phyloP scores from a whole-genome alignment of 2,797 vertebrate genomes.

The Gallinago nigripennis region DNA sequence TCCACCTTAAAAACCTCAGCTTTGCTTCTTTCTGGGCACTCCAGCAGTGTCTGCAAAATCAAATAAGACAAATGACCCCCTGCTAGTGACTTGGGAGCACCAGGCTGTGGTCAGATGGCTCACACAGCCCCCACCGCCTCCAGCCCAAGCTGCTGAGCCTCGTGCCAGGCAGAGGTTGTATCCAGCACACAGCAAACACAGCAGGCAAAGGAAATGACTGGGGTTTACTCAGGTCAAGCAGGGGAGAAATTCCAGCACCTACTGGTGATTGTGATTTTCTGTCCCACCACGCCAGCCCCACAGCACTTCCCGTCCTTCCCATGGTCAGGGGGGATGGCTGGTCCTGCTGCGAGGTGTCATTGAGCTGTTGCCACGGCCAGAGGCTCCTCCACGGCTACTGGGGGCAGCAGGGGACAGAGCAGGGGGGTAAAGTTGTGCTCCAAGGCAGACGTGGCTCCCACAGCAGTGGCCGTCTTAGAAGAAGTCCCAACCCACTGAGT shows the following conservation, averaged over 20 bases:
- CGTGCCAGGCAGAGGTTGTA: rapidly evolving
- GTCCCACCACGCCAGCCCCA: rapidly evolving
- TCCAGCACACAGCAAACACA: not conserved
- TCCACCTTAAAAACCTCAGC: not conserved
- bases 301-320: not conserved
- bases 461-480: rapidly evolving
- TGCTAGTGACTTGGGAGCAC: not conserved
- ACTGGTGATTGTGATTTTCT: not conserved
- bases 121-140: not conserved
- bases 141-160: not conserved
- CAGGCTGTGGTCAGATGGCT: not conserved
- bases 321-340: not conserved
- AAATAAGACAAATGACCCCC: not conserved
- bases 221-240: not conserved
- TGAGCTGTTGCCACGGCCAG: not conserved
- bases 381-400: rapidly evolving
- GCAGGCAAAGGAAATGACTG: not conserved
- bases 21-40: not conserved
- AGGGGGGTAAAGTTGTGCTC: not conserved
- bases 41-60: not conserved
- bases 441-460: not conserved
- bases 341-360: not conserved
- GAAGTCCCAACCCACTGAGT: not conserved
- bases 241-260: not conserved
- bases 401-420: not conserved